phyloP scores from a whole-genome alignment of 2,113 vertebrate species.

The Semicossyphus pulcher region DNA sequence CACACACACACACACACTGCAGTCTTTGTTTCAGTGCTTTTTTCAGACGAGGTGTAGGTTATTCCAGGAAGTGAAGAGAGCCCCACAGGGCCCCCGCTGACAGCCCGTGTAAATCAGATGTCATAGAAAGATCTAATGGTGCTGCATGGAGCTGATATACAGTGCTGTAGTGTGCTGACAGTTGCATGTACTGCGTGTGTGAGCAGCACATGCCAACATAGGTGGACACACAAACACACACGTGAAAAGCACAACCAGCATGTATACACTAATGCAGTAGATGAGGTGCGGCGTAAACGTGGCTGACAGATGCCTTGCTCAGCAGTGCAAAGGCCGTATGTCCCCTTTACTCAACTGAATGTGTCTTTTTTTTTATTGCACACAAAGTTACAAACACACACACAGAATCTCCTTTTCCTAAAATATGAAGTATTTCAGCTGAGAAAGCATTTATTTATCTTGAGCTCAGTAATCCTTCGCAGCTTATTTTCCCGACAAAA shows the following conservation, averaged over 20 bases:
- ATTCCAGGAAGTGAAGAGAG: constrained; percentile 77
- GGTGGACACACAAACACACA: constrained; percentile 27
- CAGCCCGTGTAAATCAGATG: constrained; percentile 79
- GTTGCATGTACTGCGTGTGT: constrained; percentile 37
- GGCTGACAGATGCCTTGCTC: constrained; percentile 59
- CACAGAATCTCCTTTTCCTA: no score
- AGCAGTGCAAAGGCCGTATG: constrained; percentile 34
- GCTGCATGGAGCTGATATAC: constrained; percentile 68
- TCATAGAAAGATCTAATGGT: constrained; percentile 77
- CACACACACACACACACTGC: constrained; percentile 12
- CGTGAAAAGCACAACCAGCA: neutral
- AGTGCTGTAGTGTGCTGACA: constrained; percentile 61
- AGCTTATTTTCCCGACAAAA: constrained; percentile 12
- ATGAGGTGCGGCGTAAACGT: constrained; percentile 33
- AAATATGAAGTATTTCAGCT: no score
- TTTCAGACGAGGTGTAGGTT: constrained; percentile 51
- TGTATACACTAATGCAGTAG: constrained; percentile 35
- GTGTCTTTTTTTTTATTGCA: constrained; percentile 13
- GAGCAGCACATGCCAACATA: constrained; percentile 11
- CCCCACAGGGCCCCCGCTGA: constrained; percentile 57
- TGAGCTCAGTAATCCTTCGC: neutral
- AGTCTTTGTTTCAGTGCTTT: constrained; percentile 62
- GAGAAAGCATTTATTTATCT: neutral
- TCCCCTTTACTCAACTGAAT: constrained; percentile 22
- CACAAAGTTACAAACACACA: constrained; percentile 1